phyloP scores from a whole-genome alignment of 2,797 vertebrate species.

The Danio tinwini region DNA sequence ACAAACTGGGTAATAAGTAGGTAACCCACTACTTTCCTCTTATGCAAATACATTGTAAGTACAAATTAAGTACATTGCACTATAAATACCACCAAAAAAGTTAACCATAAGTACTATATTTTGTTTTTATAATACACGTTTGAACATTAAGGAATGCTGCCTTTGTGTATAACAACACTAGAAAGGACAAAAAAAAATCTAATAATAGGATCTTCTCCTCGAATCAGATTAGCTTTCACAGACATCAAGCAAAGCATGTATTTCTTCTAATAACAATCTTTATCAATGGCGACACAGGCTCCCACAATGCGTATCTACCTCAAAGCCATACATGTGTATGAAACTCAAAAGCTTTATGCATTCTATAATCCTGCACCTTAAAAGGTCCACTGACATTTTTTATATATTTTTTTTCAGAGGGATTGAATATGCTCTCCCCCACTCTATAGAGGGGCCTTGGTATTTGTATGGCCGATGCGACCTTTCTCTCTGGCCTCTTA shows the following conservation, averaged over 20 bases:
- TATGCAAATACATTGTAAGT: too few species aligned
- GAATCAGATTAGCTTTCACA: slow-evolving; percentile 22
- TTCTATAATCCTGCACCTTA: slow-evolving; percentile 86
- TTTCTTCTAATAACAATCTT: slow-evolving; percentile 36
- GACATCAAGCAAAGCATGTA: slow-evolving; percentile 11
- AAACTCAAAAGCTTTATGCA: slow-evolving; percentile 85
- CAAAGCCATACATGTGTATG: slow-evolving; percentile 62
- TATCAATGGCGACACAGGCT: neutral
- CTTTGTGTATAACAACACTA: slow-evolving; percentile 18
- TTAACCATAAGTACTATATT: neutral
- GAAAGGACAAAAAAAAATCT: neutral
- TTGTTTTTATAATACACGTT: neutral
- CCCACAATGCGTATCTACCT: slow-evolving; percentile 15
- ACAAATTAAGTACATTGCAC: too few species aligned
- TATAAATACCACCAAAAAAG: too few species aligned
- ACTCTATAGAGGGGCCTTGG: slow-evolving; percentile 90
- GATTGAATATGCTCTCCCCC: slow-evolving; percentile 95
- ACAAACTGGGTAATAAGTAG: too few species aligned
- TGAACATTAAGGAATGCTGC: neutral
- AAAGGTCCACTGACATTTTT: slow-evolving; percentile 91
- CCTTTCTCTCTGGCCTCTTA: slow-evolving; percentile 94
- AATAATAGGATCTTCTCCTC: neutral
- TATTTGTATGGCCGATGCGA: slow-evolving; percentile 96
- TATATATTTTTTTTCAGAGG: slow-evolving; percentile 77
- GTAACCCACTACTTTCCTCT: too few species aligned